Percentiles rank a stretch among this genome's conserved stretches.
These are phyloP conservation scores for Stramonita haemastoma DNA, from an alignment of 2,888 invertebrate species.

Conservation along the genomic window DNA sequence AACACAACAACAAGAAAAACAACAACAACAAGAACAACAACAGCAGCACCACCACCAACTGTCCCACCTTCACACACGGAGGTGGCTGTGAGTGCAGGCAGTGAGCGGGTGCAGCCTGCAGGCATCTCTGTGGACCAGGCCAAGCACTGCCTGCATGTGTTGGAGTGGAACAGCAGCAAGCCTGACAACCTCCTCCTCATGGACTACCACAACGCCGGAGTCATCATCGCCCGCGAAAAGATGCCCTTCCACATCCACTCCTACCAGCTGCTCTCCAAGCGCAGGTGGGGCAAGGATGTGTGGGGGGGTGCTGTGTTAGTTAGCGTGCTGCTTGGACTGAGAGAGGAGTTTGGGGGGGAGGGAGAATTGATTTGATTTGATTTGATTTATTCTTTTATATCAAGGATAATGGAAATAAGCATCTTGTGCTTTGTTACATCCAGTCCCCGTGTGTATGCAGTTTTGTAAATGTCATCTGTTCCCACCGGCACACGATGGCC, in stretches of 20 bases:
- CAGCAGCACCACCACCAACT: too few species aligned
- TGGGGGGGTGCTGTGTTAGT: neutral
- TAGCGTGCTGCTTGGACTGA: neutral
- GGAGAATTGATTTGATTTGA: too few species aligned
- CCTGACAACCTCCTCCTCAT: conserved; percentile 50
- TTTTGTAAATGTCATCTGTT: too few species aligned
- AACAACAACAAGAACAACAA: too few species aligned
- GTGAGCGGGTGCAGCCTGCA: conserved; percentile 39
- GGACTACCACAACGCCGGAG: conserved; percentile 53
- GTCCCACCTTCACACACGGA: neutral
- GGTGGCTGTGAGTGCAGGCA: conserved; percentile 23
- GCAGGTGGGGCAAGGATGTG: conserved; percentile 47
- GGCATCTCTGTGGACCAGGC: conserved; percentile 48
- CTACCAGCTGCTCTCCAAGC: conserved; percentile 45
- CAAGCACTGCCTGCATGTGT: conserved; percentile 49
- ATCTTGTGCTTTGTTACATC: too few species aligned
- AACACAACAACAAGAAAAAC: too few species aligned
- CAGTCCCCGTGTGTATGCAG: too few species aligned
- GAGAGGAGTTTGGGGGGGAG: neutral
- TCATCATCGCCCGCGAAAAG: conserved; percentile 48
- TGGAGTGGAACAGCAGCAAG: conserved; percentile 43
- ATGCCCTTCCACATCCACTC: conserved; percentile 42
- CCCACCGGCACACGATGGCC: too few species aligned
- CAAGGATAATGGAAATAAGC: too few species aligned
- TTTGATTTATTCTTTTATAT: too few species aligned